Evolutionary conservation across 2,797 vertebrate species (phyloP), one percentile per base, ranked within the genome.

Genomic region (Rhyacichthys aspro): DNA sequence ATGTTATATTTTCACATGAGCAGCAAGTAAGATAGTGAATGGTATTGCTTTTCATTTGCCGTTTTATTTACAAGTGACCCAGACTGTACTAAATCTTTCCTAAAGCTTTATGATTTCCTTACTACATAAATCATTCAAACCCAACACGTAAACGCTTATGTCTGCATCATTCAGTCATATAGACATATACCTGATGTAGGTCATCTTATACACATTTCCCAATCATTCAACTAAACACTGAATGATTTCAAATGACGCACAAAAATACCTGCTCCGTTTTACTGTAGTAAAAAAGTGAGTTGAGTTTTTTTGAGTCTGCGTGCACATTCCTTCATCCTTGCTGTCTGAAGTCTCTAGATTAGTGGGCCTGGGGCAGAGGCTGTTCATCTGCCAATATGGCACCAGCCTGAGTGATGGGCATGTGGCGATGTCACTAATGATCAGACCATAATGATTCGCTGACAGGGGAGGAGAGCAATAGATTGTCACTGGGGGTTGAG

Each of bases 351-450:
- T 74, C 82, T 86, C 33, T 57, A 89, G 90, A 88, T 87, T 82
- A 85, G 82, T 87, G 81, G 73, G 86, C 81, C 81, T 23, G 81
- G 80, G 82, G 78, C 84, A 76, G 88, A 75, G 85, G 86, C 88
- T 86, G 86, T 90, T 92, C 87, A 86, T 92, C 89, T 91, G 90
- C 89, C 91, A 90, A 92, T 91, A 90, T 89, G 88, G 89, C 85
- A 85, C 70, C 67, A 59, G 84, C 63, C 83, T 92, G 92, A 92
- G 84, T 91, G 89, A 91, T 92, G 86, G 84, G 89, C 83, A 86
- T 87, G 86, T 86, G 86, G 83, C 70, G 70, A 82, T 90, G 90
- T 91, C 91, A 91, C 86, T 92, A 93, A 92, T 91, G 91, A 93
- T 92, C 87, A 91, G 81, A 78, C 87, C 81, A 84, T 92, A 92